These are phyloP conservation scores for Zosterops lateralis DNA, from an alignment of 2,113 vertebrate species.

Conservation along the genomic window DNA sequence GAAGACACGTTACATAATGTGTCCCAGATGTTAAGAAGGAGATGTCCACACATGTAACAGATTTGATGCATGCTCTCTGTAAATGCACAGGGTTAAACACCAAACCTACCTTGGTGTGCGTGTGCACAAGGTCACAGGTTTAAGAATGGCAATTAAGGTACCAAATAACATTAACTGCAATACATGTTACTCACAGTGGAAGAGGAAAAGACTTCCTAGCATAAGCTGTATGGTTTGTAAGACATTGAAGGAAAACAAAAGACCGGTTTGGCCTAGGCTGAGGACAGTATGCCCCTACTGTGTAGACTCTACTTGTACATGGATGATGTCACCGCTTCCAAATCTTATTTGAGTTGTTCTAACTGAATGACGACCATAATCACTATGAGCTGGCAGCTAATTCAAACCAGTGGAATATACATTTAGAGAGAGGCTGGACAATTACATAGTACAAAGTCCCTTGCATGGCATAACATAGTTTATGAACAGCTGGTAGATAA, in stretches of 20 bases:
- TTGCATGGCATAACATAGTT: conserved; percentile 37
- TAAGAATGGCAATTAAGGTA: not conserved
- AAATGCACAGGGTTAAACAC: conserved; percentile 1
- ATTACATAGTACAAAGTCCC: conserved; percentile 28
- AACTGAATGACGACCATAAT: conserved; percentile 30
- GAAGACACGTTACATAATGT: conserved; percentile 49
- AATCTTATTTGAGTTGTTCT: conserved; percentile 37
- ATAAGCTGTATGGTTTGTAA: not conserved
- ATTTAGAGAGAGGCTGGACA: not conserved
- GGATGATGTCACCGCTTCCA: conserved; percentile 23
- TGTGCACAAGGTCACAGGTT: not conserved
- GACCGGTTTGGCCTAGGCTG: not conserved
- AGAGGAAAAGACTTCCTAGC: not conserved
- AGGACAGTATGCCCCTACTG: not conserved
- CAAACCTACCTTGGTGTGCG: not conserved
- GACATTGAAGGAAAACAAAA: not conserved
- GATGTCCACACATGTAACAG: conserved; percentile 32
- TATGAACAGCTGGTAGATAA: conserved; percentile 59
- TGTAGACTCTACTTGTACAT: not conserved
- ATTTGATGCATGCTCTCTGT: not conserved
- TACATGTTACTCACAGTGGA: not conserved
- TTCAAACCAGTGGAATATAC: conserved; percentile 42
- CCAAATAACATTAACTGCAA: not conserved
- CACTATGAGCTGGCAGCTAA: conserved; percentile 32
- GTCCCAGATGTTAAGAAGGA: conserved; percentile 27